Conservation (phyloP, 2,888 invertebrate genomes). For the Adela reaumurella region DNA sequence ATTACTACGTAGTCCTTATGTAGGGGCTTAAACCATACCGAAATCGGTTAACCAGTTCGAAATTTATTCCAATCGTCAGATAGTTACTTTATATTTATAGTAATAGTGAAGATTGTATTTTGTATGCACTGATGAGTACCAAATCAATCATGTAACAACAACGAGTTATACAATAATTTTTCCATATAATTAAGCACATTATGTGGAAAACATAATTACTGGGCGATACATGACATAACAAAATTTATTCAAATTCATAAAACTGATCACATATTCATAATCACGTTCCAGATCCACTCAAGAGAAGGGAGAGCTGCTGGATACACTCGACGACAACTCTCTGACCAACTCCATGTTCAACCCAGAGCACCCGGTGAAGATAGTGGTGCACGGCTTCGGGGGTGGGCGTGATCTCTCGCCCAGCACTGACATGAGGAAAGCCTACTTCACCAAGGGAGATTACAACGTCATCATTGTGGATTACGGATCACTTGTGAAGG, state of each 20-base stretch:
- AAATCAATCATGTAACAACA: too few species aligned
- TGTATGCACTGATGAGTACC: too few species aligned
- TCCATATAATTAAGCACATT: neutral
- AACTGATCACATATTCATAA: neutral
- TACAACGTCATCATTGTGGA: slow-evolving; percentile 88
- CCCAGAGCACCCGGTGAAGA: slow-evolving; percentile 73
- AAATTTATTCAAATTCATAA: neutral
- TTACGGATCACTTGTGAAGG: slow-evolving; percentile 73
- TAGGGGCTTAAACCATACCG: too few species aligned
- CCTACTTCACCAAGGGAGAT: slow-evolving; percentile 74
- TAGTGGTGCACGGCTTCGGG: slow-evolving; percentile 89
- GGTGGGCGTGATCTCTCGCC: slow-evolving; percentile 79
- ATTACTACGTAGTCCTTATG: too few species aligned
- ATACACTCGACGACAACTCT: slow-evolving; percentile 67
- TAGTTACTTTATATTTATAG: too few species aligned
- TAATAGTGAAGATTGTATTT: too few species aligned
- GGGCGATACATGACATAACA: neutral
- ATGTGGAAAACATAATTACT: neutral
- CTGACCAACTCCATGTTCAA: slow-evolving; percentile 75
- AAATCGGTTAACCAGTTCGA: too few species aligned
- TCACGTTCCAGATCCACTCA: slow-evolving; percentile 63
- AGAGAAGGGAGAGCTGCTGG: slow-evolving; percentile 66
- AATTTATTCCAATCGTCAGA: too few species aligned
- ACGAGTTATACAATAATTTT: too few species aligned
- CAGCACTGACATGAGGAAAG: slow-evolving; percentile 80